Conservation (phyloP, 2,888 invertebrate genomes). For the Tiliacea aurago region DNA sequence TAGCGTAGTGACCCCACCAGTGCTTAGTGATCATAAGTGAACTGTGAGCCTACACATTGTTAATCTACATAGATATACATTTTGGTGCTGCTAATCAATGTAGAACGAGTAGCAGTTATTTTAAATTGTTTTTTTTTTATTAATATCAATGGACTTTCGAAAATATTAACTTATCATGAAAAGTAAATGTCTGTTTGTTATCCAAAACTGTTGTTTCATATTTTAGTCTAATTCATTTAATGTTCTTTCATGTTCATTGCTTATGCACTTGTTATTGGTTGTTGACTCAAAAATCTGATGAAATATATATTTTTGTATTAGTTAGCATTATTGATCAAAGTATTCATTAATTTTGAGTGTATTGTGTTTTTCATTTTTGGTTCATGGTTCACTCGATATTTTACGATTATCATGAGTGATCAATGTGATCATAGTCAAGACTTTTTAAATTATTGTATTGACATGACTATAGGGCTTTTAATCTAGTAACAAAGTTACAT, state of each 20-base stretch:
- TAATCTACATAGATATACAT: background rate
- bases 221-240: constrained; percentile 19
- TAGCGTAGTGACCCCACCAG: constrained; percentile 60
- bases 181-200: constrained; percentile 17
- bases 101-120: constrained; percentile 7
- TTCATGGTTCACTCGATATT: constrained; percentile 46
- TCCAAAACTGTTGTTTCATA: constrained; percentile 38
- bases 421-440: constrained; percentile 11
- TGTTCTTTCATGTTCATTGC: constrained; percentile 5
- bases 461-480: constrained; percentile 27
- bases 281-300: constrained; percentile 14
- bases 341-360: constrained; percentile 10
- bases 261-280: constrained; percentile 7
- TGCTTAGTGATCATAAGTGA: constrained; percentile 48
- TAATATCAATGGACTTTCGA: constrained; percentile 18
- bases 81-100: constrained; percentile 37
- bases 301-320: constrained; percentile 29
- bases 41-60: constrained; percentile 46
- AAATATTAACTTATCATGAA: constrained; percentile 10
- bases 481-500: constrained; percentile 53
- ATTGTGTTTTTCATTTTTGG: constrained; percentile 15
- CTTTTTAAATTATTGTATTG: constrained; percentile 40
- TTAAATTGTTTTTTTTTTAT: background rate
- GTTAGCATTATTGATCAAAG: constrained; percentile 8
- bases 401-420: constrained; percentile 13